These are phyloP conservation scores for Tupiocoris notatus DNA, from an alignment of 2,888 invertebrate genomes.

Conservation along the genomic window DNA sequence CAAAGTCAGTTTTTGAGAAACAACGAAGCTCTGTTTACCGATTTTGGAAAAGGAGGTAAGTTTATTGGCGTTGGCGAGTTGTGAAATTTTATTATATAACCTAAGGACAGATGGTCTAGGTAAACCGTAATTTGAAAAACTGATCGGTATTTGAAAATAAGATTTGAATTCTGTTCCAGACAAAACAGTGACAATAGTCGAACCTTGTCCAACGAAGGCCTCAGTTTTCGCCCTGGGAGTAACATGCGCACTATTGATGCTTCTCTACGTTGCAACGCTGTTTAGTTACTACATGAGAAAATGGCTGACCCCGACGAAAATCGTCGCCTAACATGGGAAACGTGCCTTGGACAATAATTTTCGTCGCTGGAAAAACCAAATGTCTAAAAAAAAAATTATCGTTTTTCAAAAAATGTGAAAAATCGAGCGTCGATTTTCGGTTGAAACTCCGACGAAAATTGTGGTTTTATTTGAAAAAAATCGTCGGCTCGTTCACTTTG, in stretches of 20 bases:
- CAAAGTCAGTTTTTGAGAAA: conserved; percentile 75
- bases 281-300: conserved; percentile 93
- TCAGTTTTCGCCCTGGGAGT: conserved; percentile 88
- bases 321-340: conserved; percentile 60
- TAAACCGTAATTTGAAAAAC: neutral
- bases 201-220: conserved; percentile 87
- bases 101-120: too few species aligned
- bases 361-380: too few species aligned
- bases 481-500: conserved; percentile 48
- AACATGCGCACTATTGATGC: conserved; percentile 82
- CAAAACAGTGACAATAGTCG: conserved; percentile 85
- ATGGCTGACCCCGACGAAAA: conserved; percentile 82
- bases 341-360: neutral
- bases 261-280: conserved; percentile 85
- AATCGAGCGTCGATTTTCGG: neutral
- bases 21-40: conserved; percentile 69
- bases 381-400: neutral
- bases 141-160: neutral
- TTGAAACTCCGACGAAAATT: neutral
- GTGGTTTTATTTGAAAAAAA: neutral
- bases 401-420: neutral
- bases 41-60: conserved; percentile 66
- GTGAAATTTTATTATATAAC: too few species aligned
- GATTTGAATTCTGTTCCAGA: conserved; percentile 59
- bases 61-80: too few species aligned